Conservation (phyloP, 2,113 vertebrate genomes). For the Gymnarchus niloticus region DNA sequence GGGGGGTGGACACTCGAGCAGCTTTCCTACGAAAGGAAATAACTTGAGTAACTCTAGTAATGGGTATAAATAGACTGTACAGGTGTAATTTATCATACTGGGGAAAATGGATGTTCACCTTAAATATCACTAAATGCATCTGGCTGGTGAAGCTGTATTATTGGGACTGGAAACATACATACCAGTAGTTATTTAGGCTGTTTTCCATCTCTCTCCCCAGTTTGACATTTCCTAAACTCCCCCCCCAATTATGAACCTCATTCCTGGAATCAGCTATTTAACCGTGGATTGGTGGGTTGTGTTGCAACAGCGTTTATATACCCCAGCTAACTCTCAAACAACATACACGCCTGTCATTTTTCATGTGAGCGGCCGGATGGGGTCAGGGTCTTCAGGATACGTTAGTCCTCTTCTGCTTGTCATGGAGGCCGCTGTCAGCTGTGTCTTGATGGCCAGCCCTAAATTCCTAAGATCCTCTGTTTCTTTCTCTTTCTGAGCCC, state of each 20-base stretch:
- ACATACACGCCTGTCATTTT: background rate
- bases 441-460: background rate
- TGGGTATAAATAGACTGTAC: background rate
- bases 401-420: background rate
- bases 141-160: background rate
- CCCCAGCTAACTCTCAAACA: background rate
- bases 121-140: background rate
- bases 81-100: background rate
- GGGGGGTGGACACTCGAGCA: background rate
- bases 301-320: too few species aligned
- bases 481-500: background rate
- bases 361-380: background rate
- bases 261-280: background rate
- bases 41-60: background rate
- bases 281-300: too few species aligned
- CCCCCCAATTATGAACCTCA: background rate
- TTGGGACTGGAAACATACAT: background rate
- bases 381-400: background rate
- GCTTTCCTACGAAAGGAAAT: background rate
- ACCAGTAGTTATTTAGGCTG: background rate
- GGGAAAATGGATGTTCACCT: conserved; percentile 6
- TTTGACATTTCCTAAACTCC: background rate
- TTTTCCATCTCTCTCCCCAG: background rate
- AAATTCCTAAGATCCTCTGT: too few species aligned
- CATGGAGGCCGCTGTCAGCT: background rate